Conservation (phyloP, 1,140 invertebrate genomes). For the Whitmania pigra region DNA sequence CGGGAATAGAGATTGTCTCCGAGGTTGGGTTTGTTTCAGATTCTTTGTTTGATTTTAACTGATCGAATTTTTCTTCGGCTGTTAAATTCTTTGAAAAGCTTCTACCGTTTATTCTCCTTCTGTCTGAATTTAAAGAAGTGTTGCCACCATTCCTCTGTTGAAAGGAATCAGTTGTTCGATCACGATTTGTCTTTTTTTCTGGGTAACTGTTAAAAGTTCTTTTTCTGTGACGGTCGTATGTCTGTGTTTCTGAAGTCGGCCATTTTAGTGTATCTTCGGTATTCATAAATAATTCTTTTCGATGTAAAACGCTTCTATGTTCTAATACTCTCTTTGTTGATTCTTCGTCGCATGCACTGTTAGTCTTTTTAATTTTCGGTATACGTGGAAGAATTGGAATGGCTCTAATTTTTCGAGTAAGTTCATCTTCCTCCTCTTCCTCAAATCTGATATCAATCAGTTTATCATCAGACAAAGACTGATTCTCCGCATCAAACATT, state of each 20-base stretch:
- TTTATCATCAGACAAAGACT: too few species aligned
- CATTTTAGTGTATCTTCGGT: background rate
- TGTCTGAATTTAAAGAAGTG: too few species aligned
- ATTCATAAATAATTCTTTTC: conserved; percentile 2
- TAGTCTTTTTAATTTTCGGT: conserved; percentile 8
- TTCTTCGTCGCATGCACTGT: background rate
- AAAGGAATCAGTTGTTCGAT: too few species aligned
- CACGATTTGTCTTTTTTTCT: too few species aligned
- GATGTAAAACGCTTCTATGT: conserved; percentile 5
- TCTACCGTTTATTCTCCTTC: too few species aligned
- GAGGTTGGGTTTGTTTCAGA: background rate
- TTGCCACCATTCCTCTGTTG: too few species aligned
- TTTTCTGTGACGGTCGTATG: background rate
- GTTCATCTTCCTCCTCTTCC: conserved; percentile 3
- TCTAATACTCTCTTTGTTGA: background rate
- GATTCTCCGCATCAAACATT: too few species aligned
- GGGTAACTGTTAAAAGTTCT: conserved; percentile 8
- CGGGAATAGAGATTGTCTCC: background rate
- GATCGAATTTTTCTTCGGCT: conserved; percentile 10
- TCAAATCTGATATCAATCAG: background rate
- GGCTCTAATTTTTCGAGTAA: conserved; percentile 4
- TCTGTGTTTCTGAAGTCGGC: background rate
- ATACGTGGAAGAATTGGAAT: conserved; percentile 2
- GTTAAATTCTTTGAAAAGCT: background rate
- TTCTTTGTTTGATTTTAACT: background rate